These are phyloP conservation scores for Agrypnia vestita DNA, from an alignment of 1,140 invertebrate genomes.

Conservation along the genomic window DNA sequence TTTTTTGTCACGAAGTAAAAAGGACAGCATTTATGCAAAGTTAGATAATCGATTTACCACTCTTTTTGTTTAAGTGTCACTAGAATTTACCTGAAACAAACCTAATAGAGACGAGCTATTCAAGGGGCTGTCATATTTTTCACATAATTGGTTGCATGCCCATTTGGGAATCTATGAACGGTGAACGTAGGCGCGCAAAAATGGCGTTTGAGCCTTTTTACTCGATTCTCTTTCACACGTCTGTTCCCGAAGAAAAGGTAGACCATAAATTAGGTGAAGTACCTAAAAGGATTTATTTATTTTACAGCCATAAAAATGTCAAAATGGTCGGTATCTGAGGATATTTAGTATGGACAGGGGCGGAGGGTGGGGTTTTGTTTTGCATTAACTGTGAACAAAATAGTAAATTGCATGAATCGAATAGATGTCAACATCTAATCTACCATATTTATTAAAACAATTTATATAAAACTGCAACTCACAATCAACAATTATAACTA, in stretches of 20 bases:
- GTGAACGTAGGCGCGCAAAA: not conserved
- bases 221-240: not conserved
- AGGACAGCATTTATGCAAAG: not conserved
- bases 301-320: conserved; percentile 52
- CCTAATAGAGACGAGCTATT: conserved; percentile 19
- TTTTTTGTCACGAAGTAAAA: conserved; percentile 18
- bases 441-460: too few species aligned
- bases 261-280: conserved; percentile 50
- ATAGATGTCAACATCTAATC: too few species aligned
- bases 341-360: conserved; percentile 37
- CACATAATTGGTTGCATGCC: conserved; percentile 53
- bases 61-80: conserved; percentile 32
- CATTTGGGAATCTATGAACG: conserved; percentile 46
- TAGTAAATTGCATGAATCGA: not conserved
- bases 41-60: conserved; percentile 1
- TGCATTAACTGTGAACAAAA: not conserved
- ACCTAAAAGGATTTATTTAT: conserved; percentile 51
- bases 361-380: not conserved
- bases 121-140: conserved; percentile 41
- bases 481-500: too few species aligned
- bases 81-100: not conserved
- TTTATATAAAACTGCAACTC: too few species aligned
- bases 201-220: conserved; percentile 9
- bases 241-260: conserved; percentile 28
- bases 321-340: conserved; percentile 43